Conservation (phyloP, 2,888 invertebrate genomes). For the Micoletzkya japonica region DNA sequence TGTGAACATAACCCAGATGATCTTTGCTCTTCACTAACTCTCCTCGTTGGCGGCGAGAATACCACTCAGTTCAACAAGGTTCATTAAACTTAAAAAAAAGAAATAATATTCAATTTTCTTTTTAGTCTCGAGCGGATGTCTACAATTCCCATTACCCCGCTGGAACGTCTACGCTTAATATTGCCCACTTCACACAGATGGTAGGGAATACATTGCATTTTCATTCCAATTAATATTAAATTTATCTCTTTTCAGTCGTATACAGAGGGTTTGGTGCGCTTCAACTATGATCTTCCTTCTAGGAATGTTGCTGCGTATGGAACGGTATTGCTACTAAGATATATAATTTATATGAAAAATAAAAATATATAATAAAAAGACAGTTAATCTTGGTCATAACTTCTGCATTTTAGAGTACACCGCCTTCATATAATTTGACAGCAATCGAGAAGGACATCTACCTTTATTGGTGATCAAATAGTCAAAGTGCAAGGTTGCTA, state of each 20-base stretch:
- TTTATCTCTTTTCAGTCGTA: background rate
- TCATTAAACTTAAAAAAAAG: too few relatives aligned
- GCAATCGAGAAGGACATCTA: conserved; percentile 7
- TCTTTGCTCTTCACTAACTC: too few relatives aligned
- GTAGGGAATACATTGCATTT: background rate
- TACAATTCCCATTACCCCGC: conserved; percentile 23
- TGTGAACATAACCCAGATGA: too few relatives aligned
- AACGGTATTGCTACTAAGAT: too few relatives aligned
- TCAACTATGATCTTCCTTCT: too few relatives aligned
- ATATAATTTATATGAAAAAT: too few relatives aligned
- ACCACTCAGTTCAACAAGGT: too few relatives aligned
- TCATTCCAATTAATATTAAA: background rate
- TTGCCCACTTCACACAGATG: conserved; percentile 29
- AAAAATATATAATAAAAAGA: background rate
- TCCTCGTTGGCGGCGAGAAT: too few relatives aligned
- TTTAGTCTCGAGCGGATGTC: conserved; percentile 27
- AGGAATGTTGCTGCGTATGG: too few relatives aligned
- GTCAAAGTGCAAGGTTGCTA: too few relatives aligned
- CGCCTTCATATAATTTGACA: conserved; percentile 9
- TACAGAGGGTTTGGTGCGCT: background rate
- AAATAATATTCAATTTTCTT: too few relatives aligned
- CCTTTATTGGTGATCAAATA: background rate
- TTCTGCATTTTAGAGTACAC: background rate
- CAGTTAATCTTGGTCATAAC: background rate
- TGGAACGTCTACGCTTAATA: conserved; percentile 21